Evolutionary conservation across 2,797 vertebrate species (phyloP), one percentile per base, ranked within the genome.

Genomic region (Vireo griseus): DNA sequence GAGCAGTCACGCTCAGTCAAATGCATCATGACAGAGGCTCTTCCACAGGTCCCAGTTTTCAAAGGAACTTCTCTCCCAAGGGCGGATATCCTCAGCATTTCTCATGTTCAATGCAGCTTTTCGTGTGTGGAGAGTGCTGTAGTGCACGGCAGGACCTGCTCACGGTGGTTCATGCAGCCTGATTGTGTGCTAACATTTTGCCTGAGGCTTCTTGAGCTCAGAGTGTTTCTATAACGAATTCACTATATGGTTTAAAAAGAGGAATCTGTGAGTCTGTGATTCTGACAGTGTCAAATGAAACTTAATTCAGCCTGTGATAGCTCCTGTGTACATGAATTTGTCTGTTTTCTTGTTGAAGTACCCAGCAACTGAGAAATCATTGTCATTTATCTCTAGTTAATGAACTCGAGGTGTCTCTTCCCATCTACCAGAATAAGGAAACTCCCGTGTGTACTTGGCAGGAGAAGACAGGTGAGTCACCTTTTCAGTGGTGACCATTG

Each of bases 381-480:
- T 94, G 51, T 78, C 5, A 13, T 94, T 94, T 96, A 17, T 86
- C 44, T 86, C 15, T 73, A 95, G 84, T 63, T 93, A 67, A 67
- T 28, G 74, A 89, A 52, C 4, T 15, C 5, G 37, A 61, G 4
- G 24, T 44, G 9, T 62, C 68, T 74, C 22, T 47, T 91, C 54
- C 74, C 20, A 13, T 45, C 39, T 51, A 7, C 39, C 65, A 50
- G 72, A 59, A 59, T 29, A 42, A 82, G 19, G 61, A 88, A 77
- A 13, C 9, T 55, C 17, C 48, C 13, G 37, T 9, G 16, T 13
- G 6, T 8, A 4, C 20, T 73, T 58, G 52, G 31, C 66, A 66
- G 50, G 39, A 90, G 33, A 45, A 69, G 54, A 44, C 20, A 17
- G 88, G 88, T 3, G 0, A 54, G 40, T 28, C 17, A 8, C 40